Evolutionary conservation across 64 coral and sea anemone species (phyloP).

Genomic region (Trachythela sp.): DNA sequence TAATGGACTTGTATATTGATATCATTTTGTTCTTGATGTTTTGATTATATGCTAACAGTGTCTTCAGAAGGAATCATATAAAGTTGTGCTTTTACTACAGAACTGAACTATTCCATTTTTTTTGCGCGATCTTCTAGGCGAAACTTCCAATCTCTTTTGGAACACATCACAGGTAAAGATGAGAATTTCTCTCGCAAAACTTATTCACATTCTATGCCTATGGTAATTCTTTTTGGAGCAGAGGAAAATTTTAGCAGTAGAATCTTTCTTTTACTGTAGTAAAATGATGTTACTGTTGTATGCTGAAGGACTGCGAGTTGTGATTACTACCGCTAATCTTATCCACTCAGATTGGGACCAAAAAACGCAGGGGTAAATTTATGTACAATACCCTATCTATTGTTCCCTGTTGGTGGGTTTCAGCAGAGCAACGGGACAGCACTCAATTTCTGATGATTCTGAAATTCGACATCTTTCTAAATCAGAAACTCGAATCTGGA

Average conservation of each 20-base stretch:
- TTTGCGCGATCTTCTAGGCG: not conserved
- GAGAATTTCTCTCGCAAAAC: not conserved
- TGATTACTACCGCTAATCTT: constrained; percentile 92
- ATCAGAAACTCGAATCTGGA: too few relatives aligned
- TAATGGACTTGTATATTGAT: too few relatives aligned
- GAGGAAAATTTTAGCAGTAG: not conserved
- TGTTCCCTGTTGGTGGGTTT: too few relatives aligned
- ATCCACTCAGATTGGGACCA: constrained; percentile 87
- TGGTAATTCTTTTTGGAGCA: not conserved
- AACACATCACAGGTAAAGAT: constrained; percentile 77
- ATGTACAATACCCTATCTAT: not conserved
- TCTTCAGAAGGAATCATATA: too few relatives aligned
- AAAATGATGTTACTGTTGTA: constrained; percentile 98
- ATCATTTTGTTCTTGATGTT: too few relatives aligned
- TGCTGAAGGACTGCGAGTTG: constrained; percentile 69
- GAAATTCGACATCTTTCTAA: too few relatives aligned
- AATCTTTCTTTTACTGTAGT: constrained; percentile 30
- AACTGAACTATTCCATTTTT: not conserved
- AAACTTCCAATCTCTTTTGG: constrained; percentile 63
- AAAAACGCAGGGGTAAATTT: constrained; percentile 80
- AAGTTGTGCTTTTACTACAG: too few relatives aligned
- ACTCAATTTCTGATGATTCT: too few relatives aligned
- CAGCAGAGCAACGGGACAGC: too few relatives aligned
- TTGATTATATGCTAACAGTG: too few relatives aligned
- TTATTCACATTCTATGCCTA: not conserved